Evolutionary conservation across 1,140 invertebrate species (phyloP), one percentile per base, ranked within the genome.

Genomic region (Pseudobourletiella spinata): DNA sequence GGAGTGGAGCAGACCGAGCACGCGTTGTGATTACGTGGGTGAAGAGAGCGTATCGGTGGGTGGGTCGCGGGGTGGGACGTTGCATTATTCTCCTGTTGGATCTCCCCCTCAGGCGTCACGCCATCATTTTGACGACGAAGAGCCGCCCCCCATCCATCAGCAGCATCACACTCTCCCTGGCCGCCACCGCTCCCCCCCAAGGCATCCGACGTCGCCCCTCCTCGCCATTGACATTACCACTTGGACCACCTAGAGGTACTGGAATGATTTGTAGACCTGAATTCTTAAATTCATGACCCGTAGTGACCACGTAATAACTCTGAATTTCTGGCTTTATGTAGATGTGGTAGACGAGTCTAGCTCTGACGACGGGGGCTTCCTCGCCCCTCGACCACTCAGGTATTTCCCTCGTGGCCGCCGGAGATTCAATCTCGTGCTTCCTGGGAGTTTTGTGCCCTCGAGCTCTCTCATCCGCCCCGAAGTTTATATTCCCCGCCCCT

Each of bases 181-280:
- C 48, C 55, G 68, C 62, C 65, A 67, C 58, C 55, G 68, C 15
- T 68, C 63, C 70, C 76, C 32, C 72, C 79, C 63, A 75, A 76
- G 80, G 39, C 76, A 78, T 61, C 79, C 76, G 46, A 77, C 79
- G 20, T 71, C 66, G 28, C 62, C 66, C 58, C 71, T 69, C 69
- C 71, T 70, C 61, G 68, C 65, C 42, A 66, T 70, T 56, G 68
- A 70, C 51, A 70, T 70, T 46, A 57, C 59, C 24, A 58, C 66
- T 2, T 67, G 62, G 58, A 67, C 66, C 44, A 67, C 66, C 39
- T 67, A 67, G 59, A 61, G 65, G 61, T 63, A 63, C 24, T n/a
- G 18, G 28, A 26, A 14, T 15, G 14, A 22, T 50, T 22, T 22
- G 14, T 15, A 50, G 46, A 22, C 11, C 14, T 15, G 22, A 15